Percentiles rank a stretch among this genome's conserved stretches.
These are phyloP conservation scores for Micropoecilia bifurca DNA, from an alignment of 2,797 vertebrate genomes.

Conservation along the genomic window DNA sequence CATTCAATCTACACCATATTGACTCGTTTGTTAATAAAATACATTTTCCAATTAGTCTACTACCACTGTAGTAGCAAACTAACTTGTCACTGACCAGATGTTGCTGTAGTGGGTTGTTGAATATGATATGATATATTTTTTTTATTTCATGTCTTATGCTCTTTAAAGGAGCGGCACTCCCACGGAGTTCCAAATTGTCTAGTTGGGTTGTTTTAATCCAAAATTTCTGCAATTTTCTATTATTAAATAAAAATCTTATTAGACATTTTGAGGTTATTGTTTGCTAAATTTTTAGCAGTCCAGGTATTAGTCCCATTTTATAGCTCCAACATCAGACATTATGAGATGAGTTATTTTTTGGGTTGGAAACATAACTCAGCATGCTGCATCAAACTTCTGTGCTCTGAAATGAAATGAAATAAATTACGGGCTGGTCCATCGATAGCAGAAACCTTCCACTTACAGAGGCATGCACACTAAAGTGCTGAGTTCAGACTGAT, in stretches of 20 bases:
- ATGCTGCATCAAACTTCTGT: background rate
- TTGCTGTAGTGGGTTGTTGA: background rate
- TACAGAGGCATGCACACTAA: background rate
- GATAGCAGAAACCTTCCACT: background rate
- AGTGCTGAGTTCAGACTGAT: background rate
- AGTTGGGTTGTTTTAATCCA: background rate
- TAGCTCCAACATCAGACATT: background rate
- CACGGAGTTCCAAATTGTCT: background rate
- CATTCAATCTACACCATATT: background rate
- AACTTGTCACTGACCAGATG: background rate
- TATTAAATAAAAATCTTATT: background rate
- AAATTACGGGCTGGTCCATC: background rate
- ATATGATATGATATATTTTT: background rate
- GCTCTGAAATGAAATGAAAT: background rate
- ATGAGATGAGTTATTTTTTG: background rate
- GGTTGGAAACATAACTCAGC: background rate
- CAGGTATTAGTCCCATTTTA: background rate
- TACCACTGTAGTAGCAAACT: too few species aligned
- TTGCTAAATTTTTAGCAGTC: background rate
- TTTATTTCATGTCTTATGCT: background rate
- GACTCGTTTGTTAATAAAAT: background rate
- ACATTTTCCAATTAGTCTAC: background rate
- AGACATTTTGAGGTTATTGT: background rate
- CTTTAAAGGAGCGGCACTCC: background rate
- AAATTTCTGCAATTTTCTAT: background rate